Percentiles rank a stretch among this genome's conserved stretches.
phyloP scores from a whole-genome alignment of 2,113 vertebrate species.

The Nibea coibor region DNA sequence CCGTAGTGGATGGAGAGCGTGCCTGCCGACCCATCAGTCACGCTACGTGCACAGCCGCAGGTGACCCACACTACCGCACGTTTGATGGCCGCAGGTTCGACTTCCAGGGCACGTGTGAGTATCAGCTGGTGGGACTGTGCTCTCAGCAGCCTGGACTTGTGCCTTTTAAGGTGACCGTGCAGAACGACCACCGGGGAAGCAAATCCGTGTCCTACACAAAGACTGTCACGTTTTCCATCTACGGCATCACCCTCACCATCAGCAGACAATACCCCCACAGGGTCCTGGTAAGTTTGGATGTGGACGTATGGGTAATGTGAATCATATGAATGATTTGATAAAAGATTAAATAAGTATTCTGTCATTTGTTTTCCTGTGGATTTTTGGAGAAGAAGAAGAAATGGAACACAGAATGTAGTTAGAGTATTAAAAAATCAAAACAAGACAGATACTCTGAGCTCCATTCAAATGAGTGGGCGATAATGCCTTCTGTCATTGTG shows the following conservation, averaged over 20 bases:
- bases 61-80: conserved; percentile 78
- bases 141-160: conserved; percentile 44
- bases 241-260: conserved; percentile 64
- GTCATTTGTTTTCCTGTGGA: conserved; percentile 10
- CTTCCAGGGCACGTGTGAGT: conserved; percentile 82
- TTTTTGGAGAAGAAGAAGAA: conserved; percentile 33
- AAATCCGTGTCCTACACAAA: conserved; percentile 72
- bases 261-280: conserved; percentile 71
- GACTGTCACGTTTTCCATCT: conserved; percentile 68
- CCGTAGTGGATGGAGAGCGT: conserved; percentile 54
- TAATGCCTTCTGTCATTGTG: conserved; percentile 59
- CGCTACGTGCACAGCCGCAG: conserved; percentile 69
- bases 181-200: conserved; percentile 77
- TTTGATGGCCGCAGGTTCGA: conserved; percentile 76
- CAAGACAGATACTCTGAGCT: conserved; percentile 43
- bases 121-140: conserved; percentile 76
- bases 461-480: conserved; percentile 44
- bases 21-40: conserved; percentile 67
- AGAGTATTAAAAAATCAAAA: conserved; percentile 65
- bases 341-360: conserved; percentile 17
- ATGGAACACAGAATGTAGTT: conserved; percentile 46
- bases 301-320: conserved; percentile 1
- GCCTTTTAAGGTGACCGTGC: conserved; percentile 77
- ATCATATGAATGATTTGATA: conserved; percentile 9
- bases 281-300: conserved; percentile 69